Evolutionary conservation across 2,797 vertebrate genomes (phyloP), one percentile per base, ranked within the genome.

Genomic region (Pelochelys cantorii): DNA sequence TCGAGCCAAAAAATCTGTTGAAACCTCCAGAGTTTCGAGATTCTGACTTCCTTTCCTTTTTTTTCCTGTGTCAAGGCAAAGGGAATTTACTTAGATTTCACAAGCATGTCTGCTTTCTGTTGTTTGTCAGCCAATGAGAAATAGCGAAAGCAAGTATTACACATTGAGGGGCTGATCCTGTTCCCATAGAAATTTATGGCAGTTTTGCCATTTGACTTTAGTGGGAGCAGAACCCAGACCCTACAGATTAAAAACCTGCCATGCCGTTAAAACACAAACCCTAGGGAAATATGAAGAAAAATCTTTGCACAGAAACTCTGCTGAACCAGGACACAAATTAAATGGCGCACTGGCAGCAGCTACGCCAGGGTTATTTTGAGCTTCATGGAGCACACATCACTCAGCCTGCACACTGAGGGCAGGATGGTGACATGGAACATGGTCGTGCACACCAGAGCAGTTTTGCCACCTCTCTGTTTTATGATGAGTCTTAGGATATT

Each of bases 81-180:
- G 86, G 86, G 82, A 92, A 86, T 86, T 95, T 25, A 83, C 65
- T 93, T 89, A 94, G 95, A 96, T 95, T 93, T 87, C 83, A 57
- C 84, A 88, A 84, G 94, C 89, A 92, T 52, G 83, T 83, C 94
- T 97, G 95, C 91, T 95, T 94, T 88, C 87, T 94, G 90, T 10
- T 85, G 87, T 77, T 74, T 27, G 52, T 84, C 83, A 87, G 90
- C 97, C 97, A 97, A 97, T 96, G 75, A 94, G 96, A 54, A 94
- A 22, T 60, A 83, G 93, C 85, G 89, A 95, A 95, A 93, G 85
- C 71, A 95, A 93, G 85, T 74, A 71, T 84, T 92, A 91, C 92
- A 92, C 95, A 92, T 92, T 71, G 85, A 86, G 77, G 31, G 68
- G 79, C 83, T 85, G 84, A 91, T 94, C 62, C 48, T 94, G 79